Base-by-base conservation (phyloP, 2,888 invertebrate genomes). In the Hydraecia micacea region DNA sequence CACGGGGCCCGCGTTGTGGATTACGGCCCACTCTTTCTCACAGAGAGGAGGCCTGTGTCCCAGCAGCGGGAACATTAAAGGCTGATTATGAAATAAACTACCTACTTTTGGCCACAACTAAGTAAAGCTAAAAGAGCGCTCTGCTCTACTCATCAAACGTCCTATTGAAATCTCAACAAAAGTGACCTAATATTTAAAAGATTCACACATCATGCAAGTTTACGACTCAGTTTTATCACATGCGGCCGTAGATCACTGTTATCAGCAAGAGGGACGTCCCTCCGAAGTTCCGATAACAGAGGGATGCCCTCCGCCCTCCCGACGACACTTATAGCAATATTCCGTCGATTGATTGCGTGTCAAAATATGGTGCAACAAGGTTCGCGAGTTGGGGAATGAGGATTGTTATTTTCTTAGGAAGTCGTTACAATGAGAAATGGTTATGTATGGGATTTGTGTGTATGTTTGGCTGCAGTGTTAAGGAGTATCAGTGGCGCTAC, bases 251-350 rank as follows among this genome's bases (percentile, higher is more conserved):
- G 74, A 89, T 89, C 89, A 87, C 79, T 70, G 79, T 70, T 88
- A 88, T 88, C 88, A 39, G 72, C 18, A 52, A 32, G 28, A 77
- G 58, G 25, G 60, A 13, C 72, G 46, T 74, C 79, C 81, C 80
- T 77, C 55, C 42, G 58, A 77, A 75, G 77, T 77, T 55, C 75
- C 65, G 76, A 85, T 84, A 87, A 11, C 74, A 71, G 83, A 80
- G 75, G 70, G 80, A 75, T 69, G 36, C 79, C 79, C 78, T 82
- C 42, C 77, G 60, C 78, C 87, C 73, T 75, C 46, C 73, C 75
- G 21, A 49, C 58, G 63, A 32, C 83, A 73, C 85, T 88, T 86
- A 87, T 87, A 77, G 82, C 87, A 89, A 89, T 88, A 86, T 87
- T 84, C 74, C 39, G 68, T 66, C 69, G 86, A 89, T 87, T 88